These are phyloP conservation scores for Nematostella vectensis DNA, from an alignment of 92 coral and sea anemone genomes.

Conservation along the genomic window DNA sequence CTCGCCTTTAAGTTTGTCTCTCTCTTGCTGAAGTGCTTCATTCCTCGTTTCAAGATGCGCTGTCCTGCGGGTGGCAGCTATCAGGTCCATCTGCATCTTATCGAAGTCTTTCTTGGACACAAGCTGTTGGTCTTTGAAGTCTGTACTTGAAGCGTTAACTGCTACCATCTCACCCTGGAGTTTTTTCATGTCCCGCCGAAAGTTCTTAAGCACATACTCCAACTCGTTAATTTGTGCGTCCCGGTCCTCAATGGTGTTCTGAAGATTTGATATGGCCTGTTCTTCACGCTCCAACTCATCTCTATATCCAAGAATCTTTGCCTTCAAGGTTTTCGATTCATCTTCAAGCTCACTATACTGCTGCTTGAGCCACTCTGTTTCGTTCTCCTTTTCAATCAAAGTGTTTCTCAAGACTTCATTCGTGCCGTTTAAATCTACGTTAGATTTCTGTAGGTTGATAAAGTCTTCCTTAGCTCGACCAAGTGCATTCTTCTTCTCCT, in stretches of 20 bases:
- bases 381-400: conserved; percentile 55
- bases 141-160: conserved; percentile 58
- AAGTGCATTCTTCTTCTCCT: conserved; percentile 68
- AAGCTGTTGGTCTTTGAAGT: conserved; percentile 49
- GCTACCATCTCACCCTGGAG: conserved; percentile 64
- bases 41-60: conserved; percentile 73
- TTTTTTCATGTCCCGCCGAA: conserved; percentile 72
- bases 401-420: conserved; percentile 69
- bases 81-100: conserved; percentile 68
- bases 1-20: conserved; percentile 67
- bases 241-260: conserved; percentile 52
- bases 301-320: conserved; percentile 48
- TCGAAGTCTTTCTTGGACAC: conserved; percentile 72
- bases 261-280: conserved; percentile 50
- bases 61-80: conserved; percentile 56
- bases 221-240: conserved; percentile 62
- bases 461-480: conserved; percentile 63
- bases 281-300: conserved; percentile 83
- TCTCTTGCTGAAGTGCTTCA: conserved; percentile 68
- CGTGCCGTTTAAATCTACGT: conserved; percentile 52
- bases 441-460: conserved; percentile 50
- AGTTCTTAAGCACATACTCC: conserved; percentile 56
- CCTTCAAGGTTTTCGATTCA: conserved; percentile 65
- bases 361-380: conserved; percentile 68
- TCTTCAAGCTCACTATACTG: conserved; percentile 63